Base-by-base conservation (phyloP, 1,140 invertebrate genomes). In the Littorina saxatilis region DNA sequence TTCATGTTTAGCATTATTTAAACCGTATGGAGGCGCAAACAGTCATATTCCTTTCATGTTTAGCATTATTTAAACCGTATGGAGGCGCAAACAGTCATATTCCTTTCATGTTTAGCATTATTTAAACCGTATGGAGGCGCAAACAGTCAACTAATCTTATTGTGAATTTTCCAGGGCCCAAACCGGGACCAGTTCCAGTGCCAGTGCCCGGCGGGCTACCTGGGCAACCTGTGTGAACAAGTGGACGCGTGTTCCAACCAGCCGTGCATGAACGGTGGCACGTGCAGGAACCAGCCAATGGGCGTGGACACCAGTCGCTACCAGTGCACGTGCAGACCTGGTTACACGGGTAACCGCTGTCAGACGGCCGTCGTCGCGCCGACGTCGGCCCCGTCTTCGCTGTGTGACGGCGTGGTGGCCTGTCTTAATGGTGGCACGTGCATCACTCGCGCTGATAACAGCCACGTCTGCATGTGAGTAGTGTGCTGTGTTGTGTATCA, bases 401-500 rank as follows among this genome's bases (percentile, higher is more conserved):
- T 4, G 50, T 76, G 74, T 55, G 43, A 76, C 27, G 74, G 74
- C n/a, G 52, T 58, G 15, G 50, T 76, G 0, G 35, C 35, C 11
- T 76, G 74, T 37, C 50, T 39, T 2, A 58, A 76, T n/a, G 74
- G 50, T 7, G 74, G 74, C 50, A 61, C 32, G 27, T 76, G 74
- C 32, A 7, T 37, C 27, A 5, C 35, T 5, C 23, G 15, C 0
- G 15, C 20, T 27, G 74, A 55, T 4, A 52, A 52, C 27, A 2
- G 29, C 11, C 61, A 58, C 52, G 15, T 37, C 1, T 76, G 74
- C n/a, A 50, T 58, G 74, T 76, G 37, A 27, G 74, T 76, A 20
- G 50, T n/a, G n/a, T n/a, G n/a, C n/a, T n/a, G n/a, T n/a, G n/a
- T n/a, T n/a, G n/a, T n/a, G n/a, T n/a, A n/a, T n/a, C n/a, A n/a